phyloP scores from a whole-genome alignment of 2,113 vertebrate genomes.

The Plotosus lineatus region DNA sequence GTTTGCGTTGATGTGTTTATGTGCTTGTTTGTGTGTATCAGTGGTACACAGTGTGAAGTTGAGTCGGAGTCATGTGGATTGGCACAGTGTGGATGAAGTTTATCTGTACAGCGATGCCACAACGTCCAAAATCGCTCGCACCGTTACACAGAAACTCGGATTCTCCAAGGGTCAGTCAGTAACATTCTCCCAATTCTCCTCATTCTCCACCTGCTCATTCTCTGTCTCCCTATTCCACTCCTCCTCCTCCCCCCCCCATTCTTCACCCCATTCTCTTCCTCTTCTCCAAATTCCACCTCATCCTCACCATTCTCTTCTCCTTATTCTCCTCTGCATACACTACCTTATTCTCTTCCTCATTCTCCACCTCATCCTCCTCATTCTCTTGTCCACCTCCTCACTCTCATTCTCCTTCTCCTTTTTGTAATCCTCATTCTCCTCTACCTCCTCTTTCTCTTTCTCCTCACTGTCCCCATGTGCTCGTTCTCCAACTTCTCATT shows the following conservation, averaged over 20 bases:
- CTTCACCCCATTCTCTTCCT: neutral
- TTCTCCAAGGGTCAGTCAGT: slow-evolving; percentile 88
- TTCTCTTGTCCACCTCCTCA: neutral
- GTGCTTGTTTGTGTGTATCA: slow-evolving; percentile 57
- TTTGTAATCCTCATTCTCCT: no score
- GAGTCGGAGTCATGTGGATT: slow-evolving; percentile 91
- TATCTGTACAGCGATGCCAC: slow-evolving; percentile 95
- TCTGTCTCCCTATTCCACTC: neutral
- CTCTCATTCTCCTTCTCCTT: no score
- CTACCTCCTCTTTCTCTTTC: no score
- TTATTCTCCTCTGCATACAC: neutral
- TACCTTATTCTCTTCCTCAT: neutral
- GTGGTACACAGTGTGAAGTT: slow-evolving; percentile 88
- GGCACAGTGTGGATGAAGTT: slow-evolving; percentile 92
- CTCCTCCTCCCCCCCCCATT: no score
- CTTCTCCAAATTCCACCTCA: accelerated
- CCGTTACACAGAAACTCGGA: slow-evolving; percentile 89
- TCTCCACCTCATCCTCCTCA: neutral
- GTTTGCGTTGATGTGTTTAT: no score
- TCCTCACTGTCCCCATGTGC: no score
- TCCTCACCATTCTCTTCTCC: neutral
- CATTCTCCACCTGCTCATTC: neutral
- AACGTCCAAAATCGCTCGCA: slow-evolving; percentile 94
- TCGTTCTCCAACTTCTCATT: no score
- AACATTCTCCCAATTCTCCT: neutral